Conservation (phyloP, 2,888 invertebrate species). For the Hypolimnas misippus region DNA sequence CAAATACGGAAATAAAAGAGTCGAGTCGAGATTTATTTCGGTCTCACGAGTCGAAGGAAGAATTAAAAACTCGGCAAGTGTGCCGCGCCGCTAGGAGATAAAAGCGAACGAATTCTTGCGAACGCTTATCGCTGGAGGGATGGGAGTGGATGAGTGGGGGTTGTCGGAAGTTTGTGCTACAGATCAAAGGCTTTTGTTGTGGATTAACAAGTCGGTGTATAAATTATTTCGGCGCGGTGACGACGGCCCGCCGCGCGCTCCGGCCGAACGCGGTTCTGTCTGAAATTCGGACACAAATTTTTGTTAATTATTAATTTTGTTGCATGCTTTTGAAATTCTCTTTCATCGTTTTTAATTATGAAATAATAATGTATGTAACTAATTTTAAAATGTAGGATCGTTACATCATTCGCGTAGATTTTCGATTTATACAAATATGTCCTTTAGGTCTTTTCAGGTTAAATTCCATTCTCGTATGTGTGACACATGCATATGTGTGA, state of each 20-base stretch:
- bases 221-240: conserved; percentile 43
- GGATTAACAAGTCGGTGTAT: conserved; percentile 61
- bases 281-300: not conserved
- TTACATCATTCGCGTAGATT: not conserved
- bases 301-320: conserved; percentile 5
- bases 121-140: conserved; percentile 48
- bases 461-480: no score
- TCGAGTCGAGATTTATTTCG: conserved; percentile 33
- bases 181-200: conserved; percentile 71
- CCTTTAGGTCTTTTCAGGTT: no score
- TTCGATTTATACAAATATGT: no score
- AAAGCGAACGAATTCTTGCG: conserved; percentile 50
- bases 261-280: not conserved
- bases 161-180: conserved; percentile 55
- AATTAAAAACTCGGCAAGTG: conserved; percentile 47
- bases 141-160: conserved; percentile 17
- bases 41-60: conserved; percentile 35
- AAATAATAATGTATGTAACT: not conserved
- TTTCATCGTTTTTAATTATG: conserved; percentile 14
- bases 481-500: no score
- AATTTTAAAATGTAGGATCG: not conserved
- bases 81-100: conserved; percentile 56
- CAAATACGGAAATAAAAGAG: conserved; percentile 19
- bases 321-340: conserved; percentile 6
- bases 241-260: not conserved